Evolutionary conservation across 1,140 invertebrate species (phyloP), one percentile per base, ranked within the genome.

Genomic region (Cyphomyrmex costatus): DNA sequence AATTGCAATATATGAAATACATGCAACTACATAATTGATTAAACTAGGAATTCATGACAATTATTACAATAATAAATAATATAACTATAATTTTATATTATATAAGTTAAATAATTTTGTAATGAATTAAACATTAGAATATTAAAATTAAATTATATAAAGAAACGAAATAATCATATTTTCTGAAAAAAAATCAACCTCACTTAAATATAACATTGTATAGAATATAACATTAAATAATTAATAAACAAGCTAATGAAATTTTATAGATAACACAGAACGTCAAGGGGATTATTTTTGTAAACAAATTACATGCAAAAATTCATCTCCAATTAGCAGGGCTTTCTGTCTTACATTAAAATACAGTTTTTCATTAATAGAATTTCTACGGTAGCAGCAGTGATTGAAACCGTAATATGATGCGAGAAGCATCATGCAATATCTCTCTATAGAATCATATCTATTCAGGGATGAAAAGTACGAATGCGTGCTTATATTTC

Each of bases 401-500:
- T 42, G 24, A 70, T 80, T 70, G 78, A 70, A 56, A 80, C n/a
- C 27, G 1, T n/a, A n/a, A n/a, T n/a, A n/a, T 16, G 2, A 3
- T 42, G 8, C 1, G 42, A 53, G 27, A 30, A 65, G 5, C 36
- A 42, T 19, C 21, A 14, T 8, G 19, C 8, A 30, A n/a, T 68
- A 53, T 36, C 21, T 58, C 16, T 80, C 27, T 16, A 4, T 56
- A 58, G 16, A 30, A 8, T 16, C 21, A 33, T 27, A 21, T 14
- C 33, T 49, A 33, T 60, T 36, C 14, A 19, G 30, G 19, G 21
- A 24, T 56, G 33, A 51, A 80, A 70, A 70, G 58, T 46, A 24
- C 58, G 42, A 63, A 70, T 58, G 49, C 63, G 49, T 42, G 49
- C 30, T 80, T 70, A 68, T 68, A 56, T 33, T 53, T 70, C 51